Percentiles rank a stretch among this genome's conserved stretches.
Evolutionary conservation across 2,113 vertebrate species (phyloP).

Genomic region (Passer montanus): DNA sequence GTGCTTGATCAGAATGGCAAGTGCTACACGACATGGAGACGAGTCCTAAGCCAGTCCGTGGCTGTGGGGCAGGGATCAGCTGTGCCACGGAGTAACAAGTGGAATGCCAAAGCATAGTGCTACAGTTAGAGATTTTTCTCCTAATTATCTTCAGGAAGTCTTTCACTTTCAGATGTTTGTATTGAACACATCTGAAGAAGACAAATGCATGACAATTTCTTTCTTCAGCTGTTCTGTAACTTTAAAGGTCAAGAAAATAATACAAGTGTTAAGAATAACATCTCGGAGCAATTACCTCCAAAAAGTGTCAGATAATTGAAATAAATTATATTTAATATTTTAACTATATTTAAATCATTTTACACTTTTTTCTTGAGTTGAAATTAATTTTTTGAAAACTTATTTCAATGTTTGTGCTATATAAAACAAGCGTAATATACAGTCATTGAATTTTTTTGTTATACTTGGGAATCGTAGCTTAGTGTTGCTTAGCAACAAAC

Average conservation of each 20-base stretch:
- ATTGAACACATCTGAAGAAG: fast-evolving
- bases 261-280: not conserved
- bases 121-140: not conserved
- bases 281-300: not conserved
- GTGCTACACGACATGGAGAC: not conserved
- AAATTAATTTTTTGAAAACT: not conserved
- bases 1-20: not conserved
- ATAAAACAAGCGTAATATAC: not conserved
- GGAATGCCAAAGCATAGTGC: not conserved
- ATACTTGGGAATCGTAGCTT: not conserved
- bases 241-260: not conserved
- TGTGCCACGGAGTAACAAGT: not conserved
- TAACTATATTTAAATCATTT: not conserved
- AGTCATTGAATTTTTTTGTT: not conserved
- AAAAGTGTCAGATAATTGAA: not conserved
- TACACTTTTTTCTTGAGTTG: not conserved
- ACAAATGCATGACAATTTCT: not conserved
- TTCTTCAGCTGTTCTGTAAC: not conserved
- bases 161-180: not conserved
- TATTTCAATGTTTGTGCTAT: not conserved
- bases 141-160: not conserved
- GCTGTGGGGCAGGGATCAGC: fast-evolving
- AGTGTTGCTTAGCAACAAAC: conserved; percentile 53
- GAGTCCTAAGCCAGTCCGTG: not conserved
- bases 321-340: not conserved